Evolutionary conservation across 1,140 invertebrate species (phyloP).

Genomic region (Ptiloglossa arizonensis): DNA sequence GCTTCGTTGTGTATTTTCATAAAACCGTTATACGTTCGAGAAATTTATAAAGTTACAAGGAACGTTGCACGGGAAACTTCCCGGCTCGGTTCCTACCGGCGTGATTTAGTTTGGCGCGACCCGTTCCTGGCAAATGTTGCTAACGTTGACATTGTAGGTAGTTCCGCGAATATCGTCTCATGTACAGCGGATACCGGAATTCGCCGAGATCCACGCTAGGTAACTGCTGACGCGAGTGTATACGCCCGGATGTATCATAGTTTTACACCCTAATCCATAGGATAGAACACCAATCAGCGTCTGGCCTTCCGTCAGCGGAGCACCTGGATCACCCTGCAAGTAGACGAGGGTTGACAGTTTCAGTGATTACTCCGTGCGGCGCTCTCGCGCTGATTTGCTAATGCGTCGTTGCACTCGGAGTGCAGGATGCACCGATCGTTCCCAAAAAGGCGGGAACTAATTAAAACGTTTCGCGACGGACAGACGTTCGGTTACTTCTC

Average conservation of each 20-base stretch:
- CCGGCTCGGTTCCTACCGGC: background rate
- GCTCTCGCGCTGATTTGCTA: background rate
- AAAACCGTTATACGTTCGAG: background rate
- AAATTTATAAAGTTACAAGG: constrained; percentile 14
- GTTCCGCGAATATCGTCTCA: constrained; percentile 20
- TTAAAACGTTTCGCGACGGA: background rate
- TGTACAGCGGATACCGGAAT: constrained; percentile 40
- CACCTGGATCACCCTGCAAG: constrained; percentile 83
- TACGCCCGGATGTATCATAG: constrained; percentile 86
- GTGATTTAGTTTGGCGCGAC: background rate
- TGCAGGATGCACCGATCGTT: background rate
- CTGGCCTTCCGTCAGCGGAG: constrained; percentile 82
- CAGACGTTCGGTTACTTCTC: too few species aligned
- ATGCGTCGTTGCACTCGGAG: background rate
- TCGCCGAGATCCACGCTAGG: constrained; percentile 80
- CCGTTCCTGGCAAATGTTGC: background rate
- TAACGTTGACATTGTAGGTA: constrained; percentile 29
- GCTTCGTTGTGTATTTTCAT: constrained; percentile 18
- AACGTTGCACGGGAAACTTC: background rate
- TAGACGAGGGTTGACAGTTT: constrained; percentile 47
- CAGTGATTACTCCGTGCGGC: constrained; percentile 25
- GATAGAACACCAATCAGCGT: constrained; percentile 87
- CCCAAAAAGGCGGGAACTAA: background rate
- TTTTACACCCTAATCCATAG: constrained; percentile 88
- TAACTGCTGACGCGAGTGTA: constrained; percentile 86